Percentiles rank a stretch among this genome's conserved stretches.
Evolutionary conservation across 2,113 vertebrate species (phyloP).

Genomic region (Silurus glanis): DNA sequence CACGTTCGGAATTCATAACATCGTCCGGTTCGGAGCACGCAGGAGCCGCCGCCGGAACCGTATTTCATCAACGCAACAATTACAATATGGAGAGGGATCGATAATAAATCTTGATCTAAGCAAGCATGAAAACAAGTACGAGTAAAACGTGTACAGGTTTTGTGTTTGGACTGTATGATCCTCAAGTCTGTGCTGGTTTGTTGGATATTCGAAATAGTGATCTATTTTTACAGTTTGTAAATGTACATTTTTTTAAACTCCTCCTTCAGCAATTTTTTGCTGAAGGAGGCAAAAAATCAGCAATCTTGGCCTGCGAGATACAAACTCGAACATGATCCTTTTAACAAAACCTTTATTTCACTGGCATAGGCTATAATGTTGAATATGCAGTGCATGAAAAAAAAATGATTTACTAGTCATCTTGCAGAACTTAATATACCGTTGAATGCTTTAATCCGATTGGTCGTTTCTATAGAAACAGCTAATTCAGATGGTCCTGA

Average conservation of each 20-base stretch:
- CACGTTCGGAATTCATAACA: not conserved
- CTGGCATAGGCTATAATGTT: too few relatives aligned
- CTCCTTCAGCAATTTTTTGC: slow-evolving; percentile 3
- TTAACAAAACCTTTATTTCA: too few relatives aligned
- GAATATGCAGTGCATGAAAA: not conserved
- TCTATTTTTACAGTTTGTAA: slow-evolving; percentile 41
- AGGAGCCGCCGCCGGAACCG: not conserved
- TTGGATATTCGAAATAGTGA: slow-evolving; percentile 10
- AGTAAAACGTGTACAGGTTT: not conserved
- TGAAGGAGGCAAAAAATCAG: too few relatives aligned
- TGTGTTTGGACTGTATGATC: not conserved
- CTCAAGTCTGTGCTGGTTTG: slow-evolving; percentile 27
- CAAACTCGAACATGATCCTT: not conserved
- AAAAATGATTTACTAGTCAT: not conserved
- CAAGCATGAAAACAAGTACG: not conserved
- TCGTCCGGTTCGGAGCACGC: not conserved
- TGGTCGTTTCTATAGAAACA: not conserved
- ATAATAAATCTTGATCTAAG: not conserved
- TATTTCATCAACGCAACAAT: slow-evolving; percentile 8
- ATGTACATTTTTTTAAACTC: slow-evolving; percentile 25
- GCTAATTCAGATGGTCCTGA: not conserved
- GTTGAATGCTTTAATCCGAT: not conserved
- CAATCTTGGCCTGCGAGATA: slow-evolving; percentile 2
- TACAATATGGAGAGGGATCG: not conserved
- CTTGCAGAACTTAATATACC: not conserved